Evolutionary conservation across 2,888 invertebrate species (phyloP), one percentile per base, ranked within the genome.

Genomic region (Drosophila paramelanica): DNA sequence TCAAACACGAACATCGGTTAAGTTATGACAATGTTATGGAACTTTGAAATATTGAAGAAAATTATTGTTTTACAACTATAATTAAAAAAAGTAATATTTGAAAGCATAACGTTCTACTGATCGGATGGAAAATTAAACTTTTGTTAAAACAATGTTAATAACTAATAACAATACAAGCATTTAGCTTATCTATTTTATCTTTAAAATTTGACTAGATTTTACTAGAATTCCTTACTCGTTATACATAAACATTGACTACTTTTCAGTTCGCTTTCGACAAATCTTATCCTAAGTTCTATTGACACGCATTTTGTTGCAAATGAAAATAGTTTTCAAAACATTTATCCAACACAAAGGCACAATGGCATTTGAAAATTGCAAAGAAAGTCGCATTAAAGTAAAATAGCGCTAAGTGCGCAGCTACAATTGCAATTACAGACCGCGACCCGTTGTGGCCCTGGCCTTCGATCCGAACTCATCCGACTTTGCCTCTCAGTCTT

Each of bases 341-440:
- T 76, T 85, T 85, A 77, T 66, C 42, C 64, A 64, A 36, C 73
- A 83, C 86, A 81, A 86, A 71, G 67, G 62, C 67, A 77, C 83
- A 81, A 86, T 82, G 67, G 71, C 64, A 69, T 71, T 77, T 66
- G 58, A 51, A 53, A 66, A 71, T 52, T 56, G 52, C 66, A 65
- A 60, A 59, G 66, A 67, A 83, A 77, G 70, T 83, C 72, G 62
- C 81, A 77, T 86, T 87, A 77, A 78, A 73, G 81, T 78, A 74
- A 86, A 86, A 81, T 81, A 86, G 87, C 81, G 78, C 68, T 78
- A 87, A 86, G 84, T 82, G 81, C 66, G 72, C 84, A 74, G 74
- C 78, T 83, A 84, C 59, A 67, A 67, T 77, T 72, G 59, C 81
- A 81, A 83, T 86, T 82, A 83, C 87, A 41, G 73, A 46, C 67